Evolutionary conservation across 2,797 vertebrate genomes (phyloP), one percentile per base, ranked within the genome.

Genomic region (Microchirus variegatus): DNA sequence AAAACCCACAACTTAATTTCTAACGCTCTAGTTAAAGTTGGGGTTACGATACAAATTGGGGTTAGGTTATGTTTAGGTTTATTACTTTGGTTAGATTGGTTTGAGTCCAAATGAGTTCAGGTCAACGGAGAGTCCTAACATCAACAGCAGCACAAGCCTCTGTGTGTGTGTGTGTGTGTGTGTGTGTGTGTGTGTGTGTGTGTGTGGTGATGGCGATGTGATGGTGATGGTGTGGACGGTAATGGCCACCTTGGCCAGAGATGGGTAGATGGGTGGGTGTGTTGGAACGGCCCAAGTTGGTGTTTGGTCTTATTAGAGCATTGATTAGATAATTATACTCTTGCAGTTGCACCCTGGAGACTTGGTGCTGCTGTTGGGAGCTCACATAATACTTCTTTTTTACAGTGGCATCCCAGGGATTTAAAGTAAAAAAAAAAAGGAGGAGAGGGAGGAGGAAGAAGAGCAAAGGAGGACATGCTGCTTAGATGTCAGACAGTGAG

Each of bases 301-400:
- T 52, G 60, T 81, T 81, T 71, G 61, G 53, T 78, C 62, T 66
- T 70, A 81, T 86, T 84, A 76, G 45, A 66, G 58, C 54, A 51
- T 48, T 79, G 79, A 86, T 85, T 80, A 77, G 77, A 69, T 80
- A 75, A 79, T 71, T 71, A 80, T 58, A 56, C 70, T 70, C 53
- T 54, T 53, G 67, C 53, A 48, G 37, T 74, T 52, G 59, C 55
- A n/a, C 62, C 72, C 59, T 6, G 55, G 70, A 70, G 71, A 56
- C 40, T 16, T 53, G 63, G 18, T 63, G 53, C n/a, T 64, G 50
- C 17, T 63, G 58, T 48, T 66, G 59, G 57, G 43, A 19, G 41
- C 63, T 41, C 9, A 42, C 53, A 35, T 66, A 9, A 9, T 26
- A 13, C 55, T 56, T 36, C 13, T 68, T 70, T 70, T 80, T 70